Percentiles rank a stretch among this genome's conserved stretches.
phyloP scores from a whole-genome alignment of 2,797 vertebrate genomes.

The Morus bassanus region DNA sequence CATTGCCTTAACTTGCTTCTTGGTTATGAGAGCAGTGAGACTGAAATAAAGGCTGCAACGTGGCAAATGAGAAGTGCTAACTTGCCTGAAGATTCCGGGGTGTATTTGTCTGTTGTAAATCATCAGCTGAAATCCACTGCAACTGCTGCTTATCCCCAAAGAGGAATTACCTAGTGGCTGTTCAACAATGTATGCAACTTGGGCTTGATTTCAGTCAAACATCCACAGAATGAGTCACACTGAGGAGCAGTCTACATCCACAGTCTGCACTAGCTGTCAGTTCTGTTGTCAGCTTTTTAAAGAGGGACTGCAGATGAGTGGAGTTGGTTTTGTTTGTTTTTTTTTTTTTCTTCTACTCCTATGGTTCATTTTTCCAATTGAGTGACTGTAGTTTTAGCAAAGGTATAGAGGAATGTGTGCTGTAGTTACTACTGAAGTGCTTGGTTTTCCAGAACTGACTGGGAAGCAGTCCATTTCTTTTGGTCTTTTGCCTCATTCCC shows the following conservation, averaged over 20 bases:
- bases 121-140: not conserved
- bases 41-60: not conserved
- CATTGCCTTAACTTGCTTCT: not conserved
- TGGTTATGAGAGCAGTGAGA: not conserved
- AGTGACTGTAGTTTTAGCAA: not conserved
- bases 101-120: not conserved
- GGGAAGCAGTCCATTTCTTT: not conserved
- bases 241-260: not conserved
- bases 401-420: not conserved
- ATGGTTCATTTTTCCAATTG: not conserved
- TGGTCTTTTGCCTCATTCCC: not conserved
- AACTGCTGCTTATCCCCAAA: not conserved
- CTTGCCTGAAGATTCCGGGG: not conserved
- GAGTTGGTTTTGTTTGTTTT: not conserved
- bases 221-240: not conserved
- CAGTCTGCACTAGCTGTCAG: not conserved
- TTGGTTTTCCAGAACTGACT: not conserved
- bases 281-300: not conserved
- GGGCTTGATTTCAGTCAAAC: not conserved
- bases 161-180: not conserved
- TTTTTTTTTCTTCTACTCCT: not conserved
- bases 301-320: not conserved
- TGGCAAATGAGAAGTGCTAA: not conserved
- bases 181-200: not conserved
- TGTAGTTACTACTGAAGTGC: not conserved